Evolutionary conservation across 2,113 vertebrate genomes (phyloP).

Genomic region (Stegastes partitus): DNA sequence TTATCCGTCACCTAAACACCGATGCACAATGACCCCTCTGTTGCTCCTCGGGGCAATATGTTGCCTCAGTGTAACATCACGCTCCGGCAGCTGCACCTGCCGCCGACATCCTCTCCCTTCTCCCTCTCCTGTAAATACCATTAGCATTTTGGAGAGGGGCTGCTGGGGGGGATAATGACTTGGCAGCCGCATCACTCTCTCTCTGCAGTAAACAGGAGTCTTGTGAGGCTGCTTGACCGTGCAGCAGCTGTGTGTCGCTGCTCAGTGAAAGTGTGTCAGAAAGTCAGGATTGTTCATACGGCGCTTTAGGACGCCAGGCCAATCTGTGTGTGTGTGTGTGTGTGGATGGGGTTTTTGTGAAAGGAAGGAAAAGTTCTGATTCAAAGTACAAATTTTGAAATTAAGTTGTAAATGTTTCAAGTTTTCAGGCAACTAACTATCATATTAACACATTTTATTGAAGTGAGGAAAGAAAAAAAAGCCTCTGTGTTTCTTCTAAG

Average conservation of each 20-base stretch:
- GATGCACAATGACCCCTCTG: constrained; percentile 58
- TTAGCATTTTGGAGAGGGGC: constrained; percentile 72
- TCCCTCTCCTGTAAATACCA: constrained; percentile 68
- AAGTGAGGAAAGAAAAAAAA: neutral
- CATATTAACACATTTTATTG: too few relatives aligned
- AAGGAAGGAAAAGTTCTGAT: neutral
- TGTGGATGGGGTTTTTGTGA: constrained; percentile 21
- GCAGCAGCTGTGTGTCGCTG: constrained; percentile 59
- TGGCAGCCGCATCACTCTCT: constrained; percentile 33
- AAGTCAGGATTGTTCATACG: constrained; percentile 56
- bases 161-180: constrained; percentile 42
- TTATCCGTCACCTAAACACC: constrained; percentile 40
- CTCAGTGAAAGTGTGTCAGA: constrained; percentile 37
- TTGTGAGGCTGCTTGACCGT: constrained; percentile 53
- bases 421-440: too few relatives aligned
- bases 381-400: too few relatives aligned
- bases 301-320: constrained; percentile 20
- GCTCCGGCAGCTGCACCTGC: constrained; percentile 76
- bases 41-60: constrained; percentile 18
- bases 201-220: constrained; percentile 49
- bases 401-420: too few relatives aligned
- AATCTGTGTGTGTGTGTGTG: constrained; percentile 40
- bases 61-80: constrained; percentile 37
- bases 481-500: neutral
- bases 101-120: constrained; percentile 45